phyloP scores from a whole-genome alignment of 1,140 invertebrate species.

The Orius laevigatus region DNA sequence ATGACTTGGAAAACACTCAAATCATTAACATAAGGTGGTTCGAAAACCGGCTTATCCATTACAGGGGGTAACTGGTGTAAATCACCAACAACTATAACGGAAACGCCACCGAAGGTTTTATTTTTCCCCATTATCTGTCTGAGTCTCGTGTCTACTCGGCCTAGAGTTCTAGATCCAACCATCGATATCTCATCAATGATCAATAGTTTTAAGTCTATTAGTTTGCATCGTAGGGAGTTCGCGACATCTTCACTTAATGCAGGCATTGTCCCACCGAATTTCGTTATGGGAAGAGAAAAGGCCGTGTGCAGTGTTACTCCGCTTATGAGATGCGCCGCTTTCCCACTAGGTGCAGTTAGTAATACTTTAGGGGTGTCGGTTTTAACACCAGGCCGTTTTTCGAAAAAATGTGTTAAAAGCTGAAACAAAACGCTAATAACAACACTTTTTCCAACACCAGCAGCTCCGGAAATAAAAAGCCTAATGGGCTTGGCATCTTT shows the following conservation, averaged over 20 bases:
- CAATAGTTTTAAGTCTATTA: slow-evolving; percentile 22
- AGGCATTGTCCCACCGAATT: neutral
- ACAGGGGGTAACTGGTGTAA: slow-evolving; percentile 22
- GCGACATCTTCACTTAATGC: neutral
- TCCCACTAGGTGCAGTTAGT: too few species aligned
- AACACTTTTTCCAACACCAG: neutral
- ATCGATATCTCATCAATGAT: slow-evolving; percentile 29
- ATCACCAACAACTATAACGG: slow-evolving; percentile 20
- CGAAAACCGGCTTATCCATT: slow-evolving; percentile 10
- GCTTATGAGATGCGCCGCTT: neutral
- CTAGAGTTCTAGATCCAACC: slow-evolving; percentile 22
- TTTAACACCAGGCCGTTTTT: neutral
- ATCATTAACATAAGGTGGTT: neutral
- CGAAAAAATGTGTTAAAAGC: neutral
- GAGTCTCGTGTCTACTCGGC: slow-evolving; percentile 22
- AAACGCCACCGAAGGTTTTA: slow-evolving; percentile 19
- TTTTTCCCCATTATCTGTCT: slow-evolving; percentile 24
- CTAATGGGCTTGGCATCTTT: neutral
- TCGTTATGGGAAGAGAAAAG: too few species aligned
- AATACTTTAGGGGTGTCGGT: neutral
- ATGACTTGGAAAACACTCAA: neutral
- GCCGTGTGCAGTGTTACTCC: neutral
- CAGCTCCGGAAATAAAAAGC: neutral
- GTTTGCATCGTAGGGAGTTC: slow-evolving; percentile 15
- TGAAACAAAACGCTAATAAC: neutral